Base-by-base conservation (phyloP, 2,113 vertebrate genomes). In the Leucoraja erinaceus region DNA sequence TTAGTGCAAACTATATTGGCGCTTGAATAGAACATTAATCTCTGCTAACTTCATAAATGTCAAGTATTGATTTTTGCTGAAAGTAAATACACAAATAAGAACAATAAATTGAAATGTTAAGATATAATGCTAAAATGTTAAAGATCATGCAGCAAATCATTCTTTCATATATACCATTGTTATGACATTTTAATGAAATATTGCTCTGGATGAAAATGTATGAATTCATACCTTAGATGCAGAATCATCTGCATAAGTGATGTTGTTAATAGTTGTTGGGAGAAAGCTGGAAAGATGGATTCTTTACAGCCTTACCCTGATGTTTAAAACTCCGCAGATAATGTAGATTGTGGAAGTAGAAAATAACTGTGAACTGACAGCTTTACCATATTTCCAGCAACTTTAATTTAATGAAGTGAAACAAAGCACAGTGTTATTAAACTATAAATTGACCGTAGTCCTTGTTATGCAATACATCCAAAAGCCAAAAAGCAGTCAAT, bases 11-110 rank as follows among this genome's bases (percentile, higher is more conserved):
- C 56, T 88, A 88, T 88, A 63, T 61, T 88, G 28, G 56, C n/a
- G n/a, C 84, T 63, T 88, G 56, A 88, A 59, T 47, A 81, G 78
- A 81, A 54, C 78, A 81, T 84, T 84, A 84, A 84, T 61, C 81
- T 84, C 59, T 1, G 9, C 10, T 12, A 59, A 5, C 11, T 59
- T 84, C 81, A 61, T 84, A 84, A 84, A 61, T 61, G 81, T 1
- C 56, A 84, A 84, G 81, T 28, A 84, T 84, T 84, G 81, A 61
- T 61, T 61, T 84, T 84, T 59, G 25, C 8, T 0, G 25, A 56
- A 83, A 54, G 5, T 56, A 84, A 84, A 59, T 84, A 11, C 56
- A 61, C 56, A 25, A 83, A 59, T 84, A 22, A 28, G 81, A 84
- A 61, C 54, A 59, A 84, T 84, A 54, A 84, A 84, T 61, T 59